A percentile compares a stretch with the other conserved stretches of the same genome.
These are phyloP conservation scores for Phocides pigmalion DNA, from an alignment of 1,140 invertebrate species.

Conservation along the genomic window DNA sequence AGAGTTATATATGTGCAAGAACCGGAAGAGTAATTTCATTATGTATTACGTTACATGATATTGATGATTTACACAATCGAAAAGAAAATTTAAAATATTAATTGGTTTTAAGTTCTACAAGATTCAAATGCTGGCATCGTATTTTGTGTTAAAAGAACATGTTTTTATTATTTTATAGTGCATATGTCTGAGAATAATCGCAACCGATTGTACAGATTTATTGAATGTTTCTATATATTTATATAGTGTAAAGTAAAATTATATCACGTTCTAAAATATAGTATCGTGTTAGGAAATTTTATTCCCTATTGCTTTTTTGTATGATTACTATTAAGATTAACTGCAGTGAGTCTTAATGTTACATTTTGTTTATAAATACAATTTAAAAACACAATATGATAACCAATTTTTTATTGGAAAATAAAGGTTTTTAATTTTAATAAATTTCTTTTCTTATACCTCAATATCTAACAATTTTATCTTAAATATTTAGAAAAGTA, in stretches of 20 bases:
- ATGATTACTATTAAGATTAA: neutral
- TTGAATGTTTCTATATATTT: slow-evolving; percentile 14
- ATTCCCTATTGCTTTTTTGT: neutral
- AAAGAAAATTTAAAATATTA: neutral
- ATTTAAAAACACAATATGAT: too few relatives aligned
- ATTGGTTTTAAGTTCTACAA: neutral
- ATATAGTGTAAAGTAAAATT: slow-evolving; percentile 15
- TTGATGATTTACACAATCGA: too few relatives aligned
- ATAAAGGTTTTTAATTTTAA: too few relatives aligned
- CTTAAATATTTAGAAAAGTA: too few relatives aligned
- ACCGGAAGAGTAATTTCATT: too few relatives aligned
- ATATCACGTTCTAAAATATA: neutral
- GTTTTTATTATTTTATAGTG: slow-evolving; percentile 1
- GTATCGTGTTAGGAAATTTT: neutral
- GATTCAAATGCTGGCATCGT: neutral
- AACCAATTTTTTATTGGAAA: too few relatives aligned
- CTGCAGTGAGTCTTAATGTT: neutral
- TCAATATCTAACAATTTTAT: too few relatives aligned
- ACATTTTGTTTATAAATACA: too few relatives aligned
- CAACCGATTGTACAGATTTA: slow-evolving; percentile 25
- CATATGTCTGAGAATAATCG: neutral
- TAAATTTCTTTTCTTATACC: too few relatives aligned
- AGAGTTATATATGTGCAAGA: neutral
- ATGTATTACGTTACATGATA: too few relatives aligned
- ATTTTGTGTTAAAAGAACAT: slow-evolving; percentile 4